Percentiles rank a stretch among this genome's conserved stretches.
phyloP scores from a whole-genome alignment of 2,888 invertebrate genomes.

The Drymonia ruficornis region DNA sequence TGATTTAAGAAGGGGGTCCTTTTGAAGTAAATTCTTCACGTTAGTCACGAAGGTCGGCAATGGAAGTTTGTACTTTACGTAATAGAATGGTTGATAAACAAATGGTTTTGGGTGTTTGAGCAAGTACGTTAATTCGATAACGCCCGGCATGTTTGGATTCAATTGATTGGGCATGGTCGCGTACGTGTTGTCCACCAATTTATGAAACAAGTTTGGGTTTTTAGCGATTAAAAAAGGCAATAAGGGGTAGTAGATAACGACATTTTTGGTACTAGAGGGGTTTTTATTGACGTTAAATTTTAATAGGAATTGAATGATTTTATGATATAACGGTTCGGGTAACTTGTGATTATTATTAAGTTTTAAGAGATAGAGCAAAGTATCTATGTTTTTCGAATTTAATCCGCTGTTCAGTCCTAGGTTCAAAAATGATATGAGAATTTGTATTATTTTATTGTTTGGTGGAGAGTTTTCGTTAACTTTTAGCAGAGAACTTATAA shows the following conservation, averaged over 20 bases:
- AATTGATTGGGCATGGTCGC: conserved; percentile 8
- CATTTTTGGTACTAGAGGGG: background rate
- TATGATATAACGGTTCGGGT: background rate
- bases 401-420: background rate
- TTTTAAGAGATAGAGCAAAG: background rate
- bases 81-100: conserved; percentile 57
- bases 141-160: conserved; percentile 21
- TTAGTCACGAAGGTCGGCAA: conserved; percentile 49
- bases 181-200: background rate
- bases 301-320: conserved; percentile 3
- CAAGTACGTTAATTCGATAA: conserved; percentile 65
- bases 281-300: background rate
- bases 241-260: background rate
- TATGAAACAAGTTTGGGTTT: background rate
- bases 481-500: background rate
- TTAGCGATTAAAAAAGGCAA: background rate
- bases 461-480: background rate
- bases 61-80: conserved; percentile 65
- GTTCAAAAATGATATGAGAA: background rate
- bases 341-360: conserved; percentile 3
- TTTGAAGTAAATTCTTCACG: conserved; percentile 38
- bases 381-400: background rate
- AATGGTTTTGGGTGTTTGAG: conserved; percentile 53
- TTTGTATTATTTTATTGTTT: conserved; percentile 1
- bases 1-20: conserved; percentile 44